A percentile compares a stretch with the other conserved stretches of the same genome.
phyloP scores from a whole-genome alignment of 2,888 invertebrate species.

The Athalia circularis region DNA sequence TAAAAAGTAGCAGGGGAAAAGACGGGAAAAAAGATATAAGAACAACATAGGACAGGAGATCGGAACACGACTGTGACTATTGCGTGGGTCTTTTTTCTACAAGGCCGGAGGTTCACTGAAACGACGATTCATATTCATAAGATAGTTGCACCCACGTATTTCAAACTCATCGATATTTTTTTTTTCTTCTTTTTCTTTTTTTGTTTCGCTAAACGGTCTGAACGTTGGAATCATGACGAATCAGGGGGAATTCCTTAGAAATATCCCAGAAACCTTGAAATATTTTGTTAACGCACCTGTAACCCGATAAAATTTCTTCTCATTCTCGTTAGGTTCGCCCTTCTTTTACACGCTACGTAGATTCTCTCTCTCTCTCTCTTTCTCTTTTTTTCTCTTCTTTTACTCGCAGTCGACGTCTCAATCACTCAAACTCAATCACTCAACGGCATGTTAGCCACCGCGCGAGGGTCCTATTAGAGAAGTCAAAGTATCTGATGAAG shows the following conservation, averaged over 20 bases:
- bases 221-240: too few species aligned
- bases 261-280: too few species aligned
- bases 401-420: slow-evolving; percentile 25
- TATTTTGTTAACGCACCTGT: too few species aligned
- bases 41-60: background rate
- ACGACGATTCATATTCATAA: too few species aligned
- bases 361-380: background rate
- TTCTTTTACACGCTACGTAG: too few species aligned
- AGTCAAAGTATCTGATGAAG: background rate
- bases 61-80: background rate
- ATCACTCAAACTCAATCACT: slow-evolving; percentile 30
- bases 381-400: background rate
- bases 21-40: background rate
- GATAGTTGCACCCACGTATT: too few species aligned
- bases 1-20: background rate
- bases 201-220: too few species aligned
- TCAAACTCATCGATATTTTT: too few species aligned
- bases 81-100: background rate
- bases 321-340: background rate
- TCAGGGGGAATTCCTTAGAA: too few species aligned
- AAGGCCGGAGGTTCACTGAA: too few species aligned
- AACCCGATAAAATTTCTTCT: background rate
- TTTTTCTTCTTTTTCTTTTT: too few species aligned
- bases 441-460: background rate
- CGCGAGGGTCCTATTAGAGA: slow-evolving; percentile 13